These are phyloP conservation scores for Sphaerodactylus townsendi DNA, from an alignment of 2,113 vertebrate species.

Conservation along the genomic window DNA sequence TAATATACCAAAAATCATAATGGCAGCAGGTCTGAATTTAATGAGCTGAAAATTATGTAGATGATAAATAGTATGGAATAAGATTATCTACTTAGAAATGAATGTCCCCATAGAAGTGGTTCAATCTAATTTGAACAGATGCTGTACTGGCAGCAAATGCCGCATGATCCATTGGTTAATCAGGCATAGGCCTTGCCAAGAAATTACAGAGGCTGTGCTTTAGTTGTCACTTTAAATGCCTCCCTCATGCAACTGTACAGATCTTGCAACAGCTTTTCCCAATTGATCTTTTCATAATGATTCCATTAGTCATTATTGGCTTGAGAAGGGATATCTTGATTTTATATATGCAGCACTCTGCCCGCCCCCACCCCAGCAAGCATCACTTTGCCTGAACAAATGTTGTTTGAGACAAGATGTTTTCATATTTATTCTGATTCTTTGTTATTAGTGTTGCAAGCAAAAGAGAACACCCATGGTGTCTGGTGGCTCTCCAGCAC, in stretches of 20 bases:
- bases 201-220: neutral
- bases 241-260: neutral
- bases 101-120: constrained; percentile 23
- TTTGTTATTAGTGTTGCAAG: no score
- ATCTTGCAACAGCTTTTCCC: no score
- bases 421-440: no score
- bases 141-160: constrained; percentile 10
- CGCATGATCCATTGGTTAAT: neutral
- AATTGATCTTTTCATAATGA: no score
- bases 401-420: no score
- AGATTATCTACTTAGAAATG: constrained; percentile 37
- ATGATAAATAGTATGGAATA: constrained; percentile 47
- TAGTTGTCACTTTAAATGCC: neutral
- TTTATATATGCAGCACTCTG: no score
- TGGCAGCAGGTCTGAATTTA: constrained; percentile 41
- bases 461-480: no score
- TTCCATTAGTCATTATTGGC: no score
- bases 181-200: neutral
- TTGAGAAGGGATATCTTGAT: no score
- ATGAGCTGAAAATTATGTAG: constrained; percentile 35
- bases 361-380: no score
- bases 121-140: constrained; percentile 16
- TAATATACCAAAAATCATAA: constrained; percentile 14
- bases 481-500: no score
- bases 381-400: no score